Evolutionary conservation across 2,888 invertebrate species (phyloP).

Genomic region (Ophion obscuratus): DNA sequence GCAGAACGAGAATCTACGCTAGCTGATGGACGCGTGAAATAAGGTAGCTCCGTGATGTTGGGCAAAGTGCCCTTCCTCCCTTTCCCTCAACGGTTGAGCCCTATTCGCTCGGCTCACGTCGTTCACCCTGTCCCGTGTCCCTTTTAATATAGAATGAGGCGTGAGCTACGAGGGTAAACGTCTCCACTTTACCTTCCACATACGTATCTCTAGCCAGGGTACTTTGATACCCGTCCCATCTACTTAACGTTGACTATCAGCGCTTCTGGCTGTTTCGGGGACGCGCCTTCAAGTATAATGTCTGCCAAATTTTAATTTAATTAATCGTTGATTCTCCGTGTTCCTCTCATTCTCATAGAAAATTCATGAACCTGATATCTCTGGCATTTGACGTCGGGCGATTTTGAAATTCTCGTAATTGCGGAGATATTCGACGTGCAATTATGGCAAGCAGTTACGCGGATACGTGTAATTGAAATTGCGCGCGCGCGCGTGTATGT

Average conservation of each 20-base stretch:
- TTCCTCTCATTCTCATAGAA: conserved; percentile 13
- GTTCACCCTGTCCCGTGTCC: conserved; percentile 16
- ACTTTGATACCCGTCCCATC: no score
- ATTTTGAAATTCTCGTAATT: conserved; percentile 42
- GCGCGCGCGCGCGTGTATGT: no score
- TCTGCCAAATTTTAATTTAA: not conserved
- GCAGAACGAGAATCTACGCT: not conserved
- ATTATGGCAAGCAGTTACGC: conserved; percentile 57
- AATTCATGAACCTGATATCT: conserved; percentile 1
- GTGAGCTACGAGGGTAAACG: conserved; percentile 52
- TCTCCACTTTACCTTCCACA: conserved; percentile 34
- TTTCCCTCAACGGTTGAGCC: conserved; percentile 9
- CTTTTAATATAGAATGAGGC: conserved; percentile 70
- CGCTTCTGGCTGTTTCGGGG: no score
- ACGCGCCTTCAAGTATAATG: not conserved
- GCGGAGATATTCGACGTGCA: conserved; percentile 40
- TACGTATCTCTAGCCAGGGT: not conserved
- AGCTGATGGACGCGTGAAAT: conserved; percentile 20
- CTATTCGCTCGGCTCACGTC: not conserved
- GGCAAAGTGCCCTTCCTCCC: not conserved
- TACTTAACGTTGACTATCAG: no score
- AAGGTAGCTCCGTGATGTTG: conserved; percentile 16
- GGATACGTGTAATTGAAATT: not conserved
- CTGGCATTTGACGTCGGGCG: conserved; percentile 5
- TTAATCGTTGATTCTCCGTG: conserved; percentile 24